A percentile compares a stretch with the other conserved stretches of the same genome.
phyloP scores from a whole-genome alignment of 2,888 invertebrate species.

The Junonia oenone region DNA sequence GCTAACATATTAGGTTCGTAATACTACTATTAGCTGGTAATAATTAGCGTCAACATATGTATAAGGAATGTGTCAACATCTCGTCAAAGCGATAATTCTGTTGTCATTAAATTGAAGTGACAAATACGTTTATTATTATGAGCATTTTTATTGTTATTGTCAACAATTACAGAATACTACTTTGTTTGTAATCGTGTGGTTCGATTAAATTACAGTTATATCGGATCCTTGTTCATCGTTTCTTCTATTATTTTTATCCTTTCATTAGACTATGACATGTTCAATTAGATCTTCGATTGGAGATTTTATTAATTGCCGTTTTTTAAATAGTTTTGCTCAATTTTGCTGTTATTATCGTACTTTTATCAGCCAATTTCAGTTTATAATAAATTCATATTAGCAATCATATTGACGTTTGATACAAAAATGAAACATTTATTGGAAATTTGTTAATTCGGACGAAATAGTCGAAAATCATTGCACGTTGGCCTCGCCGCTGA shows the following conservation, averaged over 20 bases:
- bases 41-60: background rate
- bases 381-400: no score
- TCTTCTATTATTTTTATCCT: no score
- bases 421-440: background rate
- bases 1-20: background rate
- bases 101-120: background rate
- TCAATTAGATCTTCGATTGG: no score
- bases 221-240: background rate
- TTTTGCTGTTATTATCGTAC: no score
- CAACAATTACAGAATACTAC: background rate
- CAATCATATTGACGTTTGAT: background rate
- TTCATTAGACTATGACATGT: no score
- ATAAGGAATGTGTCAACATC: background rate
- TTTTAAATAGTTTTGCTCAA: no score
- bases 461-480: slow-evolving; percentile 1
- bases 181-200: background rate
- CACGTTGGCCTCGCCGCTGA: slow-evolving; percentile 3
- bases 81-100: background rate
- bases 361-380: no score
- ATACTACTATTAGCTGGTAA: background rate
- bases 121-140: background rate
- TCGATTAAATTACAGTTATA: background rate
- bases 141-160: background rate
- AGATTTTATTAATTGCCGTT: no score
- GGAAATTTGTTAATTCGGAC: background rate